Evolutionary conservation across 2,888 invertebrate species (phyloP).

Genomic region (Molanna angustata): DNA sequence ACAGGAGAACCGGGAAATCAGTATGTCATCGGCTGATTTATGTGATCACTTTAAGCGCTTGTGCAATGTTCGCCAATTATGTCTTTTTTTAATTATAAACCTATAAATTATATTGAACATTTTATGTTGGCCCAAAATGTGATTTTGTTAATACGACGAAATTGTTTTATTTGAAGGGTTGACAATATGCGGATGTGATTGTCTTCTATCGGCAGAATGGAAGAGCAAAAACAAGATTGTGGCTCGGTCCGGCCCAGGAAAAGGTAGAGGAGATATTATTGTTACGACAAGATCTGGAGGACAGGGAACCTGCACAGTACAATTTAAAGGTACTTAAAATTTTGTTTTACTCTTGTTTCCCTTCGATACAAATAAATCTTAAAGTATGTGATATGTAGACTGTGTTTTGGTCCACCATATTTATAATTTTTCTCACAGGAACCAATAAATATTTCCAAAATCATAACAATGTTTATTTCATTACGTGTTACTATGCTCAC

Average conservation of each 20-base stretch:
- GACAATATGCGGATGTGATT: slow-evolving; percentile 94
- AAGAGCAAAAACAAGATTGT: slow-evolving; percentile 96
- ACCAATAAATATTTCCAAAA: too few species aligned
- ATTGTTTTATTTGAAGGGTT: slow-evolving; percentile 61
- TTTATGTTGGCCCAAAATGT: neutral
- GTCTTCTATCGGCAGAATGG: slow-evolving; percentile 95
- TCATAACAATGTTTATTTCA: too few species aligned
- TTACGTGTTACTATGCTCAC: too few species aligned
- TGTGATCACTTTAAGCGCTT: too few species aligned
- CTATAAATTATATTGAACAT: neutral
- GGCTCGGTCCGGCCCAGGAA: slow-evolving; percentile 90
- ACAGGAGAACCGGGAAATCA: too few species aligned
- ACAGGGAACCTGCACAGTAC: slow-evolving; percentile 83
- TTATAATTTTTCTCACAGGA: too few species aligned
- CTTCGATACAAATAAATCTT: too few species aligned
- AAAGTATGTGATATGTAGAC: too few species aligned
- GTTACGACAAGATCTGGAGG: slow-evolving; percentile 86
- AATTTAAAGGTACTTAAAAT: slow-evolving; percentile 78
- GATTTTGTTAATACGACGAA: too few species aligned
- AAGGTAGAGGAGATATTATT: slow-evolving; percentile 88
- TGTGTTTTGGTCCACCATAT: too few species aligned
- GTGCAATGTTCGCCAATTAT: neutral
- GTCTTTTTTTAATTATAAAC: slow-evolving; percentile 4
- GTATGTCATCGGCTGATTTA: too few species aligned
- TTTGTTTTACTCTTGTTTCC: too few species aligned